phyloP scores from a whole-genome alignment of 2,888 invertebrate species.

The Zaprionus lineosus region DNA sequence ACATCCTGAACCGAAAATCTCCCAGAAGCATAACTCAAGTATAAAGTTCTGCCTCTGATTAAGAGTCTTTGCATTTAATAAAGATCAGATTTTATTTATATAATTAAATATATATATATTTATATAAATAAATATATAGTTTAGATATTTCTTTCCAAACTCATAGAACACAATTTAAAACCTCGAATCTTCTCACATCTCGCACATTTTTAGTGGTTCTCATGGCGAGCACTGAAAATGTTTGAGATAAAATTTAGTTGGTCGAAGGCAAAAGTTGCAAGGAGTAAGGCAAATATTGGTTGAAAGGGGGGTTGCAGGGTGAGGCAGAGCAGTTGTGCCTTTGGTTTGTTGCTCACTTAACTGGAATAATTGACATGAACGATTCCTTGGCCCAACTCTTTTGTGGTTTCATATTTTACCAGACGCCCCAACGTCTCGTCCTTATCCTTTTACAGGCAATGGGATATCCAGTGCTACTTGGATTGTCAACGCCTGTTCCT shows the following conservation, averaged over 20 bases:
- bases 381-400: slow-evolving; percentile 75
- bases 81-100: too few species aligned
- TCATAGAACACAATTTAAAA: too few species aligned
- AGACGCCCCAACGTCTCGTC: slow-evolving; percentile 29
- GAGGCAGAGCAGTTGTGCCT: slow-evolving; percentile 42
- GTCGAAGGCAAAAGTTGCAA: slow-evolving; percentile 14
- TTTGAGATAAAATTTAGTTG: slow-evolving; percentile 34
- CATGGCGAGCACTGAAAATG: slow-evolving; percentile 31
- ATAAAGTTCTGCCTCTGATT: too few species aligned
- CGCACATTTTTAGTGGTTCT: neutral
- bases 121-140: too few species aligned
- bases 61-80: too few species aligned
- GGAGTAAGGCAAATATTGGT: neutral
- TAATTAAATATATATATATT: too few species aligned
- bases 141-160: too few species aligned
- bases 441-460: neutral
- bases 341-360: slow-evolving; percentile 79
- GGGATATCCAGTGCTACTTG: neutral
- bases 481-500: neutral
- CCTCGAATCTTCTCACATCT: too few species aligned
- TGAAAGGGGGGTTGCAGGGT: neutral
- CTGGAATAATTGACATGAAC: slow-evolving; percentile 79
- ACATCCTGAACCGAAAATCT: too few species aligned
- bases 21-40: too few species aligned
- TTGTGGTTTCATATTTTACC: slow-evolving; percentile 76